Evolutionary conservation across 2,797 vertebrate genomes (phyloP).

Genomic region (Monodelphis domestica): DNA sequence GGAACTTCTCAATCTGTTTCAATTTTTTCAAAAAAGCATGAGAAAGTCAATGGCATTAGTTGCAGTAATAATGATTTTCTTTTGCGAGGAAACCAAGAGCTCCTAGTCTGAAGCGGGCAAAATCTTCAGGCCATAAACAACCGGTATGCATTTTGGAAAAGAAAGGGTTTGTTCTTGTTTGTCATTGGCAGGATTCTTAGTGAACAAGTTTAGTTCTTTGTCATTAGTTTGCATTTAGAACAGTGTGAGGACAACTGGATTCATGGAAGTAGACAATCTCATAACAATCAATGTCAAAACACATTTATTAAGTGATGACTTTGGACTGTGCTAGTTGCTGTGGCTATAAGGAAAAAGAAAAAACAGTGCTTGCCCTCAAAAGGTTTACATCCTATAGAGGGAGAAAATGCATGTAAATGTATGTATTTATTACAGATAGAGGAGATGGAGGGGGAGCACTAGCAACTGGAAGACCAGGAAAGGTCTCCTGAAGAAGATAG

Average conservation of each 20-base stretch:
- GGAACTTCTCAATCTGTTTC: constrained; percentile 20
- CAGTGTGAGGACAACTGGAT: constrained; percentile 3
- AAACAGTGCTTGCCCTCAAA: neutral
- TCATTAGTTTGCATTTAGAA: constrained; percentile 1
- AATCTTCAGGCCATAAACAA: constrained; percentile 7
- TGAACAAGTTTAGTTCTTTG: constrained; percentile 22
- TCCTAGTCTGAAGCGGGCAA: neutral
- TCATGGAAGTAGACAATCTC: neutral
- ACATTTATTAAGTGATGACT: neutral
- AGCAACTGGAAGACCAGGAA: neutral
- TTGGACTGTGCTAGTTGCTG: neutral
- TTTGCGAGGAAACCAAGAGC: neutral
- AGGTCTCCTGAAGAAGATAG: neutral
- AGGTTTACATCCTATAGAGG: neutral
- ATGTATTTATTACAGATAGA: neutral
- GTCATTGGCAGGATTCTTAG: neutral
- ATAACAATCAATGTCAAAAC: neutral
- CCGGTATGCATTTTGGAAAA: constrained; percentile 18
- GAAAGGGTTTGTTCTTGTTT: constrained; percentile 12
- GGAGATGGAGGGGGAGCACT: neutral
- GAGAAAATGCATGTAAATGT: neutral
- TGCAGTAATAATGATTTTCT: constrained; percentile 35
- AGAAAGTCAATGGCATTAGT: constrained; percentile 31
- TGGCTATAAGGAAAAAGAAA: neutral
- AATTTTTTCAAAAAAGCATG: constrained; percentile 31